Base-by-base conservation (phyloP, 2,888 invertebrate species). In the Branchipolynoe longqiensis region DNA sequence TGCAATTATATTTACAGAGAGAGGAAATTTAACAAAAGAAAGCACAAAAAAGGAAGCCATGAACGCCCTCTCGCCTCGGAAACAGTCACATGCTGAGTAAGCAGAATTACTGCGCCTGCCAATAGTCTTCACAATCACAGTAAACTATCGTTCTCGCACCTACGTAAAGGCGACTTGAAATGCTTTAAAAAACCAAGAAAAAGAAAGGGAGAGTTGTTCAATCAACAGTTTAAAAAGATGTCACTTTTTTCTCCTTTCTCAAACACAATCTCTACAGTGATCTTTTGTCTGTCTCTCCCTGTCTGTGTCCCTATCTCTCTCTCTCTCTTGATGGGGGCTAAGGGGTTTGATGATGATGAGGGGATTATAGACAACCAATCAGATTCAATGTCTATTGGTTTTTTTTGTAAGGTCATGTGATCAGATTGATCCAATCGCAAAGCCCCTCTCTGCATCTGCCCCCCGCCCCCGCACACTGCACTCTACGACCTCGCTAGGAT, bases 1-100 rank as follows among this genome's bases (percentile, higher is more conserved):
- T 69, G 69, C 69, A 69, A 69, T 14, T 69, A 36, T 69, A 69
- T 69, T 69, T 69, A 69, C 69, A 69, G 33, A 69, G 69, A 38
- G n/a, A n/a, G n/a, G n/a, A n/a, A n/a, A n/a, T n/a, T n/a, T n/a
- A n/a, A n/a, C n/a, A n/a, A n/a, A n/a, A n/a, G n/a, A n/a, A n/a
- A n/a, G n/a, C n/a, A n/a, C n/a, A n/a, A n/a, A n/a, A n/a, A 69
- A 69, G 38, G 8, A 69, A 36, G 33, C 69, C 38, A 62, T n/a
- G 48, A 18, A 69, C 33, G 69, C 36, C 69, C 69, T 22, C 38
- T 69, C 69, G 18, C n/a, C 14, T 69, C 69, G 38, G 69, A 38
- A 36, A 69, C 69, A 31, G 33, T 69, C 69, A 69, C 69, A 69
- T 36, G 25, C 38, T n/a, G n/a, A n/a, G n/a, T n/a, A n/a, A n/a